These are phyloP conservation scores for Drosophila engyochracea DNA, from an alignment of 2,888 invertebrate genomes.

Conservation along the genomic window DNA sequence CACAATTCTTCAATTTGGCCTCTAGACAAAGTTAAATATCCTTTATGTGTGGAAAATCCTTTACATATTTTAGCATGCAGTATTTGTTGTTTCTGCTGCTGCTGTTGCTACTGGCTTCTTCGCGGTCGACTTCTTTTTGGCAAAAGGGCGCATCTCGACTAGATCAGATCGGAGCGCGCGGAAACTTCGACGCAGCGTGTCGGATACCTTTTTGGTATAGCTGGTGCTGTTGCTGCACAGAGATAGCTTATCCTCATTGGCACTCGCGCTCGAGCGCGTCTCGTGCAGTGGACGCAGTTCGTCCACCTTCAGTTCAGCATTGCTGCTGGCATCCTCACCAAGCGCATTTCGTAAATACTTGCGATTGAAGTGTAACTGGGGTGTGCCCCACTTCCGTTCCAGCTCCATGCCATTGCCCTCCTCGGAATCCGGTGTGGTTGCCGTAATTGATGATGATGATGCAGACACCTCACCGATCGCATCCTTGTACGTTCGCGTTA, in stretches of 20 bases:
- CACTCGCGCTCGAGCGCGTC: conserved; percentile 9
- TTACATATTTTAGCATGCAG: neutral
- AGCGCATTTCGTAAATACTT: conserved; percentile 77
- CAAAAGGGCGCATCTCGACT: conserved; percentile 81
- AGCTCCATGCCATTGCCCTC: conserved; percentile 60
- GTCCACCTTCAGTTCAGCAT: conserved; percentile 40
- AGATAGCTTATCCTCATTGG: conserved; percentile 76
- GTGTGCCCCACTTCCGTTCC: conserved; percentile 84
- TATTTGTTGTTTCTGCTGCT: conserved; percentile 1
- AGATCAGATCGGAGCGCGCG: conserved; percentile 80
- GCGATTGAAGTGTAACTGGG: conserved; percentile 84
- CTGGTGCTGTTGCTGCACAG: conserved; percentile 78
- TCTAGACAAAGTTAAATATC: neutral
- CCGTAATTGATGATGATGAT: neutral
- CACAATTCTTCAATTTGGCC: neutral
- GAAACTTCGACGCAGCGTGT: conserved; percentile 81
- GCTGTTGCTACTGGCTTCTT: conserved; percentile 8
- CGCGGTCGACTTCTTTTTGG: conserved; percentile 56
- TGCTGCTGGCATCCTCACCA: conserved; percentile 60
- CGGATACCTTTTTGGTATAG: conserved; percentile 81
- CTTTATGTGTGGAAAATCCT: neutral
- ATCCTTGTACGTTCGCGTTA: conserved; percentile 77
- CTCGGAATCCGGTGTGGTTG: conserved; percentile 61
- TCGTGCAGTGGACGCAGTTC: conserved; percentile 55
- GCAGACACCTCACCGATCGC: conserved; percentile 44